A percentile compares a stretch with the other conserved stretches of the same genome.
These are phyloP conservation scores for Leistus spinibarbis DNA, from an alignment of 2,888 invertebrate species.

Conservation along the genomic window DNA sequence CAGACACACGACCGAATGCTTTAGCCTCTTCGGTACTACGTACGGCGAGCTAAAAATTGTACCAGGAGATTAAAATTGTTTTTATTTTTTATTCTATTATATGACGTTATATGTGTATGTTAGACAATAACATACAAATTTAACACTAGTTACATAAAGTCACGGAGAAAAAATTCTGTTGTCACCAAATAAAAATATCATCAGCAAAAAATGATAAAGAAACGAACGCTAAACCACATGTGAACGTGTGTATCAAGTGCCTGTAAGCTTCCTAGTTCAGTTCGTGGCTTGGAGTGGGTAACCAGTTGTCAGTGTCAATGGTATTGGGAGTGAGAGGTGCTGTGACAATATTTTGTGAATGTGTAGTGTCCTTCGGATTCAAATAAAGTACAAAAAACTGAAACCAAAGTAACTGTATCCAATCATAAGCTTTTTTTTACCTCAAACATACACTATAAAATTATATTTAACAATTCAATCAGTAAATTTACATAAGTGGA, in stretches of 20 bases:
- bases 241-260: background rate
- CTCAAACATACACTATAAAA: background rate
- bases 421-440: background rate
- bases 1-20: too few species aligned
- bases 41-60: too few species aligned
- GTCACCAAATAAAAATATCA: background rate
- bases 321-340: background rate
- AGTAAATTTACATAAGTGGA: background rate
- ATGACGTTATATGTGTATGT: background rate
- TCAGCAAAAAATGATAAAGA: background rate
- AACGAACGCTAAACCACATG: background rate
- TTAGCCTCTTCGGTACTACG: too few species aligned
- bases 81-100: background rate
- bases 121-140: background rate
- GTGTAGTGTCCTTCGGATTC: background rate
- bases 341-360: background rate
- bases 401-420: background rate
- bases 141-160: background rate
- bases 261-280: background rate
- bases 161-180: background rate
- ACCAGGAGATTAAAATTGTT: too few species aligned
- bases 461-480: background rate
- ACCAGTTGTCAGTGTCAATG: background rate
- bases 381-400: background rate
- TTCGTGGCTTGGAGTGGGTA: background rate